Conservation (phyloP, 1,140 invertebrate species). For the Alviniconcha marisindica region DNA sequence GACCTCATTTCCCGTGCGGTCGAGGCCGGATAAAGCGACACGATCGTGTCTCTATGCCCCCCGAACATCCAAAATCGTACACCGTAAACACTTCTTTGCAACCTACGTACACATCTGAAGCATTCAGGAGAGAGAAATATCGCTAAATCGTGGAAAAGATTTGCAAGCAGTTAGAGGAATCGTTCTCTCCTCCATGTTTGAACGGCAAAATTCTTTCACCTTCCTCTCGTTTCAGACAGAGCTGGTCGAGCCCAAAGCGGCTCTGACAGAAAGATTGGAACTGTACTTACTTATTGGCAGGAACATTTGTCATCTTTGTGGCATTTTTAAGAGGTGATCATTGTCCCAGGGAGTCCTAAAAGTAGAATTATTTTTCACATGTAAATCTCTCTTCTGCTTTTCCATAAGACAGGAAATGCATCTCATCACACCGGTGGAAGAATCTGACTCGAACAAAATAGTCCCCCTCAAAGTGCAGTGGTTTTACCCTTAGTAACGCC, state of each 20-base stretch:
- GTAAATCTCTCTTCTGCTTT: slow-evolving; percentile 42
- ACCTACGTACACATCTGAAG: neutral
- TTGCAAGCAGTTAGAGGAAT: slow-evolving; percentile 8
- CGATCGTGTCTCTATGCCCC: too few species aligned
- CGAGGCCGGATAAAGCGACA: neutral
- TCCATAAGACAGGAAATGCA: slow-evolving; percentile 59
- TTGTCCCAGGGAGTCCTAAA: slow-evolving; percentile 31
- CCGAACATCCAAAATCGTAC: neutral
- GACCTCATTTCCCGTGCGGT: slow-evolving; percentile 16
- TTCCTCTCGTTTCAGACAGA: slow-evolving; percentile 26
- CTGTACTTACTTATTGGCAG: slow-evolving; percentile 55
- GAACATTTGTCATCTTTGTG: slow-evolving; percentile 61
- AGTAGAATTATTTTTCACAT: slow-evolving; percentile 38
- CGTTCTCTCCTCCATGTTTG: slow-evolving; percentile 48
- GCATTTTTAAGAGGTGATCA: slow-evolving; percentile 49
- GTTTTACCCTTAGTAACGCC: neutral
- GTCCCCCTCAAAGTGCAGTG: neutral
- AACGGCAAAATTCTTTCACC: slow-evolving; percentile 47
- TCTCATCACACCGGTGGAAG: slow-evolving; percentile 43
- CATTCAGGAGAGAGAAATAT: neutral
- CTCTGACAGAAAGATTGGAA: slow-evolving; percentile 7
- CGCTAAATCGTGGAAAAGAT: slow-evolving; percentile 19
- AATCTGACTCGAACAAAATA: slow-evolving; percentile 33
- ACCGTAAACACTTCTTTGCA: neutral
- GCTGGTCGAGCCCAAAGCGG: neutral